phyloP scores from a whole-genome alignment of 2,888 invertebrate genomes.

The Sinopyrophorus schimmeli region DNA sequence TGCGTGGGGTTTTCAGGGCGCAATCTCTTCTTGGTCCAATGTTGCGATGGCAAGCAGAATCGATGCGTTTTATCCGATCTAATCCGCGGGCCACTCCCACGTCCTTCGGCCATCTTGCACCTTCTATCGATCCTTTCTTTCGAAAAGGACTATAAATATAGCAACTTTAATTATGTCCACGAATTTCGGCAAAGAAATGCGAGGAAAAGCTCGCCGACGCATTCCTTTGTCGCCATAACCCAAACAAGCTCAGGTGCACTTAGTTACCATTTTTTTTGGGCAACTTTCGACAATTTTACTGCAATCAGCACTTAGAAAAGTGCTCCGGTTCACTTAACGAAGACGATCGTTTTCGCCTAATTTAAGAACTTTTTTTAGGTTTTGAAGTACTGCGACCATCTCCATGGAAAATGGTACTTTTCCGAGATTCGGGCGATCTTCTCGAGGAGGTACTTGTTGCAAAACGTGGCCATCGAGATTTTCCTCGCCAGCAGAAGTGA shows the following conservation, averaged over 20 bases:
- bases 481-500: slow-evolving; percentile 98
- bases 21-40: slow-evolving; percentile 37
- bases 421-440: slow-evolving; percentile 99
- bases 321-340: no score
- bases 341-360: no score
- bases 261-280: no score
- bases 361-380: slow-evolving; percentile 66
- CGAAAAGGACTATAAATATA: no score
- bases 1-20: slow-evolving; percentile 26
- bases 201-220: no score
- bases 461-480: slow-evolving; percentile 97
- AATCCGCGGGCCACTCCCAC: slow-evolving; percentile 37
- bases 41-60: slow-evolving; percentile 31
- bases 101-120: slow-evolving; percentile 38
- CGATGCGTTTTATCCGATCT: slow-evolving; percentile 40
- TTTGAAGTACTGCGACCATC: slow-evolving; percentile 95
- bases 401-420: slow-evolving; percentile 99
- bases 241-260: no score
- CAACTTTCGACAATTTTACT: no score
- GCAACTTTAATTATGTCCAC: no score
- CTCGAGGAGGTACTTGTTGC: slow-evolving; percentile 92
- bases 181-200: no score
- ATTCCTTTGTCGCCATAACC: no score
- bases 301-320: no score
- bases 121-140: slow-evolving; percentile 20